Percentiles rank a stretch among this genome's conserved stretches.
These are phyloP conservation scores for Epirrita christyi DNA, from an alignment of 2,888 invertebrate genomes.

Conservation along the genomic window DNA sequence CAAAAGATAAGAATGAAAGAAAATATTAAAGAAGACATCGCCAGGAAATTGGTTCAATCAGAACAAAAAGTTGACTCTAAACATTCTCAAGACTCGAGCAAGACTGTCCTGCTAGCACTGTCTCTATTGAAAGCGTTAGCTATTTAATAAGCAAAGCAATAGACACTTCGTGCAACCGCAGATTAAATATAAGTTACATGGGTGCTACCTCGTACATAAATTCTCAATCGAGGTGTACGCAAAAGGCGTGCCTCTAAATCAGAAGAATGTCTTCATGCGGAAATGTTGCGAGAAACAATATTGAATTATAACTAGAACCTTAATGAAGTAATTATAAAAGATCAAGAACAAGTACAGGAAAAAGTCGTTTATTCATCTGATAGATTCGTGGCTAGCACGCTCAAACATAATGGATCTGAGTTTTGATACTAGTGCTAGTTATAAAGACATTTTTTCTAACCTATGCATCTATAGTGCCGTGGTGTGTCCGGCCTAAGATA, in stretches of 20 bases:
- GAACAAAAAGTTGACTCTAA: no score
- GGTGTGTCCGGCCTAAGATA: no score
- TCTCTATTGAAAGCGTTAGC: conserved; percentile 10
- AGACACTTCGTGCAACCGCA: conserved; percentile 8
- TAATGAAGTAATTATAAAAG: background rate
- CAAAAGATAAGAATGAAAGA: no score
- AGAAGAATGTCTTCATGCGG: background rate
- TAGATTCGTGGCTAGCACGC: background rate
- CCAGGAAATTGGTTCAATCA: no score
- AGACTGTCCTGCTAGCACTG: background rate
- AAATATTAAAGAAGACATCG: no score
- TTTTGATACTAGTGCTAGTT: no score
- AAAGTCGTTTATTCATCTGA: background rate
- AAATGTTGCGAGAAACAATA: background rate
- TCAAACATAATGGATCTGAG: background rate
- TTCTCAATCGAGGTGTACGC: conserved; percentile 4
- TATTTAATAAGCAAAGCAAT: conserved; percentile 11
- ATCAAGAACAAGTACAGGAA: background rate
- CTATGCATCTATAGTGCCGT: no score
- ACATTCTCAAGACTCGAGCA: no score
- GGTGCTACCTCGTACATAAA: conserved; percentile 6
- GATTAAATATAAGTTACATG: no score
- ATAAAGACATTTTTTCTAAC: no score
- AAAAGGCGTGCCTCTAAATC: conserved; percentile 10
- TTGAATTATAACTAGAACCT: background rate